Conservation (phyloP, 2,113 vertebrate genomes). For the Lepus europaeus region DNA sequence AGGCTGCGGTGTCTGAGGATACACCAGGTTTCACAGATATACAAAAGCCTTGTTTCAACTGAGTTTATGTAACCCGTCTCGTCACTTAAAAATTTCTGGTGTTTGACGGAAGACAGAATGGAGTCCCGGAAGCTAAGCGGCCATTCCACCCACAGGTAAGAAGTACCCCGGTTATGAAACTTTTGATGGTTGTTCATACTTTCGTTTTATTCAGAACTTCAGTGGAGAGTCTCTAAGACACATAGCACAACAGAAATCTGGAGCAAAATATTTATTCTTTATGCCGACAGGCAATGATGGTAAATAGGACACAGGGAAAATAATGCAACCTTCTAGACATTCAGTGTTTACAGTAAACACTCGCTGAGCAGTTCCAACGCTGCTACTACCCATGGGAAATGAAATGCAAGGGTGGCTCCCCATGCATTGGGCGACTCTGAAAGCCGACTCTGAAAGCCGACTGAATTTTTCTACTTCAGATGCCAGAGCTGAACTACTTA, state of each 20-base stretch:
- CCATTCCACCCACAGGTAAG: not conserved
- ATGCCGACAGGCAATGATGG: not conserved
- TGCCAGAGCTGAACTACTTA: not conserved
- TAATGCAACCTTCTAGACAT: not conserved
- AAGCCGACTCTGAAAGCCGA: not conserved
- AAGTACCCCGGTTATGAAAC: not conserved
- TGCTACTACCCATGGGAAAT: not conserved
- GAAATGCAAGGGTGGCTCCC: not conserved
- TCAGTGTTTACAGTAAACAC: conserved; percentile 10
- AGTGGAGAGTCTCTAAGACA: not conserved
- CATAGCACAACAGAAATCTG: not conserved
- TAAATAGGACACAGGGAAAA: not conserved
- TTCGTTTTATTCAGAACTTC: conserved; percentile 48
- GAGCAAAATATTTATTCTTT: not conserved
- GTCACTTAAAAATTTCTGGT: conserved; percentile 20
- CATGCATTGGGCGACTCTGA: not conserved
- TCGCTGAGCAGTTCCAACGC: not conserved
- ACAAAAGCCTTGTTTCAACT: not conserved
- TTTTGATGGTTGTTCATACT: not conserved
- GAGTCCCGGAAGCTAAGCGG: not conserved
- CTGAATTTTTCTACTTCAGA: not conserved
- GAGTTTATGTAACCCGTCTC: not conserved
- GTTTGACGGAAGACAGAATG: not conserved
- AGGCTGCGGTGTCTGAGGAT: not conserved
- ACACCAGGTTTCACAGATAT: not conserved